Percentiles rank a stretch among this genome's conserved stretches.
Conservation (phyloP, 2,888 invertebrate species). For the Acanthacorydalis orientalis region DNA sequence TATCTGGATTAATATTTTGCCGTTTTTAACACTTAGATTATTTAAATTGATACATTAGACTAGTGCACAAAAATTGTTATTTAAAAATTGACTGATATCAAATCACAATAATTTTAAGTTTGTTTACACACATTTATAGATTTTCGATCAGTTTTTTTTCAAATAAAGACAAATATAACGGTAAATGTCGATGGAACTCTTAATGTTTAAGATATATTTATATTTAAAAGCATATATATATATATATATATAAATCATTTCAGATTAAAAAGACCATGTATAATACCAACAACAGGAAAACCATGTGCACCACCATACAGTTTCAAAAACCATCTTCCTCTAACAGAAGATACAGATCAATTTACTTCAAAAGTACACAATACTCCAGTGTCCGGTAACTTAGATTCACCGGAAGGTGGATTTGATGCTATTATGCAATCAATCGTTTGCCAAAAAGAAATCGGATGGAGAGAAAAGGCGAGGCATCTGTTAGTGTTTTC, state of each 20-base stretch:
- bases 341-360: conserved; percentile 35
- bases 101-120: too few species aligned
- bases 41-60: too few species aligned
- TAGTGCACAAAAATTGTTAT: too few species aligned
- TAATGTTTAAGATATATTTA: not conserved
- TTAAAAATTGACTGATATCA: too few species aligned
- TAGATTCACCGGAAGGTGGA: conserved; percentile 50
- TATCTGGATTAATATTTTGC: too few species aligned
- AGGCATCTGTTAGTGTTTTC: conserved; percentile 61
- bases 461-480: conserved; percentile 64
- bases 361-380: conserved; percentile 27
- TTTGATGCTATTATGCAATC: conserved; percentile 80
- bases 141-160: too few species aligned
- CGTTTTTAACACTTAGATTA: too few species aligned
- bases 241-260: not conserved
- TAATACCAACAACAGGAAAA: not conserved
- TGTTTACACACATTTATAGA: too few species aligned
- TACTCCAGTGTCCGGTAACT: conserved; percentile 31
- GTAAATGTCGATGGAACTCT: too few species aligned
- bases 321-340: conserved; percentile 53
- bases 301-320: conserved; percentile 43
- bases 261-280: conserved; percentile 17
- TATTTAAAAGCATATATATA: too few species aligned
- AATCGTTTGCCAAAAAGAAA: conserved; percentile 47
- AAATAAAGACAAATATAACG: too few species aligned